Base-by-base conservation (phyloP, 2,113 vertebrate species). In the Heloderma charlesbogerti region DNA sequence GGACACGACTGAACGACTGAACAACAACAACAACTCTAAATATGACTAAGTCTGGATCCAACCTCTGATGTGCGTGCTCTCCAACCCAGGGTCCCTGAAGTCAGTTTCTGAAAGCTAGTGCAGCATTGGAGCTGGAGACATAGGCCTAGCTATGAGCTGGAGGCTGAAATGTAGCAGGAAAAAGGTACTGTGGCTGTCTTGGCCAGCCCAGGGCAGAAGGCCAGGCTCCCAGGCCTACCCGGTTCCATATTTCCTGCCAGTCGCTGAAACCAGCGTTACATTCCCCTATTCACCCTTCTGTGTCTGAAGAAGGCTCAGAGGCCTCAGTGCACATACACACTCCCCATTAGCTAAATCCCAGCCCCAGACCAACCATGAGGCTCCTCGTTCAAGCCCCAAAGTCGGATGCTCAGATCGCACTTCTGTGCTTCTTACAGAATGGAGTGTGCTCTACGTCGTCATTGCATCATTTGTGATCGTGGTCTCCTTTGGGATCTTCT, bases 401-500 rank as follows among this genome's bases (percentile, higher is more conserved):
- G 25, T 77, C 82, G 51, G 69, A 29, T 45, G 27, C 34, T 69
- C 6, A 20, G 45, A 54, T n/a, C 16, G 2, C 31, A 12, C 9
- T 86, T 40, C 71, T 92, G 93, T 91, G 94, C 90, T 95, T 63
- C 89, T 96, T 96, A 93, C 98, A 99, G 99, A 99, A 90, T 99
- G 99, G 99, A 99, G 99, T 0, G 98, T 99, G 40, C 98, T 99
- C 40, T 99, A 99, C 37, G 99, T 99, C 86, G 98, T 99, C 29
- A 99, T 99, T 78, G 98, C 99, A 1, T 98, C 98, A 25, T 99
- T 99, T 22, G 95, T 99, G 97, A 99, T 99, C 34, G 97, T 99
- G 92, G 99, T 99, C 88, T 98, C 98, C 82, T 92, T 97, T n/a
- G 99, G 98, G 86, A 98, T 98, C 84, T 84, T 99, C 57, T 96